phyloP scores from a whole-genome alignment of 2,888 invertebrate species.

The Imbricaverruca yamaguchii region DNA sequence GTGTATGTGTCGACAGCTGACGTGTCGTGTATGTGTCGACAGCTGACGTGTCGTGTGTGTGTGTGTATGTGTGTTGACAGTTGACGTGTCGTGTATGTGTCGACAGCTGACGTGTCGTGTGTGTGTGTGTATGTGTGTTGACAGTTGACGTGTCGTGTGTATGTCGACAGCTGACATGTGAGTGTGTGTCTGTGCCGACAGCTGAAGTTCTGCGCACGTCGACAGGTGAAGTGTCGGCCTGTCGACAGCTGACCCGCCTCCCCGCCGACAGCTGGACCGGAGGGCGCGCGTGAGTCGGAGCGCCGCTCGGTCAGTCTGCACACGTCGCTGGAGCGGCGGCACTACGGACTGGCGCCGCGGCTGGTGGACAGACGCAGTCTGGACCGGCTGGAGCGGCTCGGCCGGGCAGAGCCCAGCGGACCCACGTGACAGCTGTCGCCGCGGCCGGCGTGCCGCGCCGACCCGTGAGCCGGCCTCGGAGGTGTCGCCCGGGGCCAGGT shows the following conservation, averaged over 20 bases:
- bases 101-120: no score
- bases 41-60: no score
- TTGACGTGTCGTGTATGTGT: no score
- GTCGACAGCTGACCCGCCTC: not conserved
- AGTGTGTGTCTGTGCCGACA: no score
- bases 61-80: no score
- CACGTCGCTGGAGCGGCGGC: not conserved
- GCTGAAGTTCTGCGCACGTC: no score
- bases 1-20: no score
- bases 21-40: no score
- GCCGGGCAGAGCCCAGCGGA: not conserved
- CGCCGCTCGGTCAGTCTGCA: not conserved
- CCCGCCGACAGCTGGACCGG: not conserved
- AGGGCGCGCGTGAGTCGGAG: not conserved
- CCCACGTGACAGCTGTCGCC: not conserved
- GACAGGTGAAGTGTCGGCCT: no score
- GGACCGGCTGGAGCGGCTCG: not conserved
- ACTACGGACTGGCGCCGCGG: not conserved
- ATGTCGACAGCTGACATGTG: no score
- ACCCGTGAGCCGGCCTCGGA: not conserved
- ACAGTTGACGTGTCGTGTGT: no score
- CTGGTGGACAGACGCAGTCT: not conserved
- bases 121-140: no score
- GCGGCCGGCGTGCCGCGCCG: not conserved
- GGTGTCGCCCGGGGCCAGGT: not conserved